phyloP scores from a whole-genome alignment of 2,113 vertebrate species.

The Malurus melanocephalus region DNA sequence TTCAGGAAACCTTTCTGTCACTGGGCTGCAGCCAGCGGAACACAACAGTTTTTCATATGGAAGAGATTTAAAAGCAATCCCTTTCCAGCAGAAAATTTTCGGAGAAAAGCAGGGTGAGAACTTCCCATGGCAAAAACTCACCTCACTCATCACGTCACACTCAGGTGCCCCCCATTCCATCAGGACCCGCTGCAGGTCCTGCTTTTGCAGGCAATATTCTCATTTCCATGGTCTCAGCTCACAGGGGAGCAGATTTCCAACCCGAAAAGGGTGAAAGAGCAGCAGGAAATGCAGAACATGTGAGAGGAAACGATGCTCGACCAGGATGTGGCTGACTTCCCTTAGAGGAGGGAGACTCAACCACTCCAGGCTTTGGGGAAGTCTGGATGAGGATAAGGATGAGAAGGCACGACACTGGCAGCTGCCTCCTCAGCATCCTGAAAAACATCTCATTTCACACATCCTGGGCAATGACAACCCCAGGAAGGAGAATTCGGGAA shows the following conservation, averaged over 20 bases:
- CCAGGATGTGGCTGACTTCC: not conserved
- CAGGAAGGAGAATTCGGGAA: not conserved
- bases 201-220: not conserved
- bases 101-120: not conserved
- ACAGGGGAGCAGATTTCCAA: not conserved
- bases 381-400: not conserved
- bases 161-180: not conserved
- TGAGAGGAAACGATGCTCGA: not conserved
- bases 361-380: not conserved
- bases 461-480: not conserved
- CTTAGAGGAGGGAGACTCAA: not conserved
- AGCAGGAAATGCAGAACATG: not conserved
- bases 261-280: not conserved
- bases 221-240: not conserved
- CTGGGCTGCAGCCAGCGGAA: not conserved
- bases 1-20: not conserved
- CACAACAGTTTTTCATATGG: not conserved
- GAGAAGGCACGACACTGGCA: not conserved
- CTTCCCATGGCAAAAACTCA: not conserved
- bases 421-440: not conserved
- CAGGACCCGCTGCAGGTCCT: not conserved
- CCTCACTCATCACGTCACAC: fast-evolving
- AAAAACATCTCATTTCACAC: not conserved
- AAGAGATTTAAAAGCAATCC: not conserved
- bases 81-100: not conserved